These are phyloP conservation scores for Dendroctonus ponderosae DNA, from an alignment of 1,140 invertebrate genomes.

Conservation along the genomic window DNA sequence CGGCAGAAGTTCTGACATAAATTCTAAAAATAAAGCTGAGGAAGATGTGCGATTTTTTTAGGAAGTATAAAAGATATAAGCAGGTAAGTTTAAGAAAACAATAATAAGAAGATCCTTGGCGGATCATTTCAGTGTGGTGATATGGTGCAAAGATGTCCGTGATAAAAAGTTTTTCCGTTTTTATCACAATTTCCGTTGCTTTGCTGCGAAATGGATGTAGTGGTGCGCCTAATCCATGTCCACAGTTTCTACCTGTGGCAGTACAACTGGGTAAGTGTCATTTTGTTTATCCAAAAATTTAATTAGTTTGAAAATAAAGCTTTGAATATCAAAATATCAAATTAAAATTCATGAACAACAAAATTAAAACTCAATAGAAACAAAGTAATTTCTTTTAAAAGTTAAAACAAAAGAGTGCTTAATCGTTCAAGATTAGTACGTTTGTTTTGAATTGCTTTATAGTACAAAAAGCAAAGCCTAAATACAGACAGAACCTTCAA, in stretches of 20 bases:
- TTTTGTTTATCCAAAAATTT: background rate
- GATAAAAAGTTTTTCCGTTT: background rate
- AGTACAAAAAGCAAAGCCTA: no score
- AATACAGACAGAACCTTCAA: no score
- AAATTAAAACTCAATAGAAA: no score
- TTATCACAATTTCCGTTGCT: conserved; percentile 1
- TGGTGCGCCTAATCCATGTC: conserved; percentile 6
- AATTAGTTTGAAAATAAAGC: background rate
- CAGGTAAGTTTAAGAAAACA: conserved; percentile 2
- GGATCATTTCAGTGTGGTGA: background rate
- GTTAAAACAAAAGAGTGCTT: no score
- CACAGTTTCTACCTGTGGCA: conserved; percentile 27
- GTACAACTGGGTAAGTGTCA: conserved; percentile 14
- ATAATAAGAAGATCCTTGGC: conserved; percentile 1
- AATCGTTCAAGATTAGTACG: no score
- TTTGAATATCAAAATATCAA: background rate
- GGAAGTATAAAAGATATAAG: conserved; percentile 33
- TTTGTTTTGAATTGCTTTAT: no score
- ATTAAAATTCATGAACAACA: no score
- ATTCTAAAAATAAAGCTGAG: conserved; percentile 34
- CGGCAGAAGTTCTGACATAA: conserved; percentile 27
- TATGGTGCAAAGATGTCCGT: conserved; percentile 9
- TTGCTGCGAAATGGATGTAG: background rate
- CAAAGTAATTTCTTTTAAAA: no score
- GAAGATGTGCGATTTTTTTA: conserved; percentile 16